Percentiles rank a stretch among this genome's conserved stretches.
phyloP scores from a whole-genome alignment of 1,140 invertebrate genomes.

The Caenorhabditis remanei region DNA sequence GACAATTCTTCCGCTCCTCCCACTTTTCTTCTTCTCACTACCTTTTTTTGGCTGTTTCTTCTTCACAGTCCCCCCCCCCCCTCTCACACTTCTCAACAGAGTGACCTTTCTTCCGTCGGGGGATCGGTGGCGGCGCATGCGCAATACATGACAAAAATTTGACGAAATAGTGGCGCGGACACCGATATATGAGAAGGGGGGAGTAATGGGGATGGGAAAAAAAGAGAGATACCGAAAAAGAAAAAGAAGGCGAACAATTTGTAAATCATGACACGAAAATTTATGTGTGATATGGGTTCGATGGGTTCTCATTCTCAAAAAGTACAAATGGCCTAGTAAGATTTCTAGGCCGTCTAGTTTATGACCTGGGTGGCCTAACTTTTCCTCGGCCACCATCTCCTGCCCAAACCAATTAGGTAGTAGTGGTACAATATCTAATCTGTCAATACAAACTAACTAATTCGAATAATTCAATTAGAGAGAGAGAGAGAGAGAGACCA shows the following conservation, averaged over 20 bases:
- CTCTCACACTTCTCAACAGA: too few relatives aligned
- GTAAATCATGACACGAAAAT: slow-evolving; percentile 33
- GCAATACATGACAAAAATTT: neutral
- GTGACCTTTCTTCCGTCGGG: too few relatives aligned
- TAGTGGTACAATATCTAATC: slow-evolving; percentile 4
- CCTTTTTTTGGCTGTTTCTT: too few relatives aligned
- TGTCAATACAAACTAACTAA: neutral
- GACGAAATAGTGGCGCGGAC: neutral
- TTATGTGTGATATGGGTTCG: too few relatives aligned
- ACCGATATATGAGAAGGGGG: neutral
- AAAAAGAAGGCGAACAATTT: neutral
- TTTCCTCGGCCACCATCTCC: neutral
- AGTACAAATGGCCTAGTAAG: too few relatives aligned
- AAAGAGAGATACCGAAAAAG: slow-evolving; percentile 10
- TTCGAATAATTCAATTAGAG: slow-evolving; percentile 51
- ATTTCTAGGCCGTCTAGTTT: too few relatives aligned
- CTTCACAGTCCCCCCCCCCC: too few relatives aligned
- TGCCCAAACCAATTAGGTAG: neutral
- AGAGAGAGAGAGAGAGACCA: neutral
- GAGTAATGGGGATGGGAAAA: neutral
- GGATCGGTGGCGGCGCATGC: too few relatives aligned
- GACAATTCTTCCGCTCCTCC: too few relatives aligned
- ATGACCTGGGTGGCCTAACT: neutral
- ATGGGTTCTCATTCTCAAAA: too few relatives aligned
- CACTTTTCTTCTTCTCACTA: too few relatives aligned